Base-by-base conservation (phyloP, 2,113 vertebrate genomes). In the Ceyx margarethae region DNA sequence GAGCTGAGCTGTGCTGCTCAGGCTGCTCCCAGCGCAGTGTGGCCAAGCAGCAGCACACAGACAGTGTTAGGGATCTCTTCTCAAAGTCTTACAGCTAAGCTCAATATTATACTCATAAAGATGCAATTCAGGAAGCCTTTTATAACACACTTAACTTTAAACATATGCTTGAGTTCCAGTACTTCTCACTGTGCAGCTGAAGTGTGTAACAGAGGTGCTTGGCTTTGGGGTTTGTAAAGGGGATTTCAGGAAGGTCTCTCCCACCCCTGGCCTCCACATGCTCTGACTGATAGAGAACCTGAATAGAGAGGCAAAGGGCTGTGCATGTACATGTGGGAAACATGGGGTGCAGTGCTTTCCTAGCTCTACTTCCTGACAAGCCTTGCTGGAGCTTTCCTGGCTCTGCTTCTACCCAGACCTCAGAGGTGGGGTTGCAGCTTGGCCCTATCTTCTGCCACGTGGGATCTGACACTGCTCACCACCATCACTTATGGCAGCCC, bases 381-480 rank as follows among this genome's bases (percentile, higher is more conserved):
- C 46, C 20, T 46, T 46, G 46, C 48, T 50, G 48, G 23, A 53
- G 51, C 6, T 64, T 25, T 60, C 54, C 45, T 33, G 45, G 3
- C 35, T 7, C 3, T 48, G 3, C 11, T 61, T 29, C 46, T 58
- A 23, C 11, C 1, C 20, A 7, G 62, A 21, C 15, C 33, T 60
- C 0, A 1, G 67, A 53, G 67, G 13, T 3, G 15, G n/a, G 18
- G 31, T 35, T 0, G 2, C 10, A 37, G 45, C 20, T 4, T 2
- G 2, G 42, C 74, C 58, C 45, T 22, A 3, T 25, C 45, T 69
- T 43, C 51, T 58, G 22, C 53, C 17, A 26, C 35, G 33, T 48
- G 37, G 28, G 23, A 14, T 4, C 19, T 40, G 64, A 11, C 0
- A 1, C 15, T 11, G 1, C 58, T 46, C 1, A 0, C 37, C 48